Evolutionary conservation across 2,797 vertebrate species (phyloP).

Genomic region (Rhabdomys pumilio): DNA sequence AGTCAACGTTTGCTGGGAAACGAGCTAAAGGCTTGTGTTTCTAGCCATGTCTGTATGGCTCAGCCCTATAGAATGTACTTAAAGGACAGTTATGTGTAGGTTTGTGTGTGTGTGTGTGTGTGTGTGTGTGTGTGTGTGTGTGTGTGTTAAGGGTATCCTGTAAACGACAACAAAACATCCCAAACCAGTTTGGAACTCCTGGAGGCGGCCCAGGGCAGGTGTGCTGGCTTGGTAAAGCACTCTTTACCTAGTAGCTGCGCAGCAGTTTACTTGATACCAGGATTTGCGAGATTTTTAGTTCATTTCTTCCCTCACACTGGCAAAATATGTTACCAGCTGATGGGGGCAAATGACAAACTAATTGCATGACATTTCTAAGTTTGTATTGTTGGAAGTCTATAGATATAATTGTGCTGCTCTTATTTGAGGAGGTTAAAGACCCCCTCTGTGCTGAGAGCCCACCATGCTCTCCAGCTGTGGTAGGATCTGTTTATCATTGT

Average conservation of each 20-base stretch:
- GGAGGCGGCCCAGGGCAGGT: not conserved
- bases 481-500: not conserved
- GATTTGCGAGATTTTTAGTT: constrained; percentile 56
- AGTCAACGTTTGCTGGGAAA: constrained; percentile 67
- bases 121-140: not conserved
- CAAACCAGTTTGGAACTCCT: constrained; percentile 19
- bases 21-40: not conserved
- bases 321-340: constrained; percentile 61
- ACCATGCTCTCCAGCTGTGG: not conserved
- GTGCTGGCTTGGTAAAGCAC: not conserved
- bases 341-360: constrained; percentile 22
- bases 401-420: not conserved
- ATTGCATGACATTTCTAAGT: constrained; percentile 42
- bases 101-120: not conserved
- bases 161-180: not conserved
- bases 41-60: not conserved
- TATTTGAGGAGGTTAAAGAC: not conserved
- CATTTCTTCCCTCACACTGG: constrained; percentile 29
- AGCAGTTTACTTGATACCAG: not conserved
- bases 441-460: not conserved
- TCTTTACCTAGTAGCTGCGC: not conserved
- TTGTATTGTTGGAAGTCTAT: constrained; percentile 38
- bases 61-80: not conserved
- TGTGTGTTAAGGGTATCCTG: constrained; percentile 12
- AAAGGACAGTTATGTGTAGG: not conserved